phyloP scores from a whole-genome alignment of 2,113 vertebrate species.

The Dromaius novaehollandiae region DNA sequence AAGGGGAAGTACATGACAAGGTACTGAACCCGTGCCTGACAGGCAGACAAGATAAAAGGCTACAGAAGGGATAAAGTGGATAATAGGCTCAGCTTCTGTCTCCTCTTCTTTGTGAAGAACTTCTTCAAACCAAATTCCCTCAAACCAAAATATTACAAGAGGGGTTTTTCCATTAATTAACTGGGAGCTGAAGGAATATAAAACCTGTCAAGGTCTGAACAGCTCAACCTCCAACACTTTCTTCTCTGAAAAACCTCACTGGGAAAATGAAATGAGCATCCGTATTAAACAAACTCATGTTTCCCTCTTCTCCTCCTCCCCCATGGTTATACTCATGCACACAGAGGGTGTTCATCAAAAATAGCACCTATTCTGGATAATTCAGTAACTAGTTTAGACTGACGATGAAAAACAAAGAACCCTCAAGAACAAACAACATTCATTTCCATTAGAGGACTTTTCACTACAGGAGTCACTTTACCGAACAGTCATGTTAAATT shows the following conservation, averaged over 20 bases:
- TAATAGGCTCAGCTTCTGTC: not conserved
- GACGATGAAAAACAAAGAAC: not conserved
- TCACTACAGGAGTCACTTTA: not conserved
- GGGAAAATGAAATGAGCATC: conserved; percentile 2
- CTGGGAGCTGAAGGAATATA: not conserved
- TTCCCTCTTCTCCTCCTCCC: not conserved
- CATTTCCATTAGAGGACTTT: not conserved
- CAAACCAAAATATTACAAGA: not conserved
- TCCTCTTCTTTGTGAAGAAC: not conserved
- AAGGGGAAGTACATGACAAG: not conserved
- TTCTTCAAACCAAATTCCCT: not conserved
- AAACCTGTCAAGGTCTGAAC: conserved; percentile 16
- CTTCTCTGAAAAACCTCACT: not conserved
- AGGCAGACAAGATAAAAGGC: not conserved
- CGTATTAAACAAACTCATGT: not conserved
- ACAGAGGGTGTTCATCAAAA: not conserved
- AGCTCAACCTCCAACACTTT: not conserved
- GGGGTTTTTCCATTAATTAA: not conserved
- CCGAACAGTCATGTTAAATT: not conserved
- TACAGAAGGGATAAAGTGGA: not conserved
- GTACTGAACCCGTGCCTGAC: not conserved
- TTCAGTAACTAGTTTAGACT: not conserved
- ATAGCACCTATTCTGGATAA: not conserved
- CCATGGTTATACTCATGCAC: not conserved
- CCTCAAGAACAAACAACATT: not conserved